phyloP scores from a whole-genome alignment of 2,113 vertebrate species.

The Gymnorhina tibicen region DNA sequence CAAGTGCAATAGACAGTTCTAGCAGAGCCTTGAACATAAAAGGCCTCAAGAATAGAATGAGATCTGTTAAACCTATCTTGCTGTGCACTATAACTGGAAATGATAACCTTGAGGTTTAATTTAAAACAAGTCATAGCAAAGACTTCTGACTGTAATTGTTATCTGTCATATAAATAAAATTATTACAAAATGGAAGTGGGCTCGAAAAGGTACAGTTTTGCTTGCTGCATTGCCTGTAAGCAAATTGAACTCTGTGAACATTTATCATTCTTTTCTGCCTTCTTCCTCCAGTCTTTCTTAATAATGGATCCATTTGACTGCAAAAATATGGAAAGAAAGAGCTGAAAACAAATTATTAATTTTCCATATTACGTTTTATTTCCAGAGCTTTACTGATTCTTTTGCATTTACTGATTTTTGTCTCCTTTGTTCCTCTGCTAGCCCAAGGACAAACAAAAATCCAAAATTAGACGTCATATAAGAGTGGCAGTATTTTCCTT shows the following conservation, averaged over 20 bases:
- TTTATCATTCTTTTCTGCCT: neutral
- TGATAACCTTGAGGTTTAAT: conserved; percentile 53
- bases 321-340: neutral
- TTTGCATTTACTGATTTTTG: neutral
- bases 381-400: neutral
- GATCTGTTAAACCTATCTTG: conserved; percentile 53
- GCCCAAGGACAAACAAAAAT: neutral
- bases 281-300: neutral
- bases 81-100: conserved; percentile 46
- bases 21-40: conserved; percentile 68
- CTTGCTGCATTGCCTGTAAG: neutral
- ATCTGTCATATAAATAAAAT: conserved; percentile 51
- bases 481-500: neutral
- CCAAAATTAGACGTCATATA: neutral
- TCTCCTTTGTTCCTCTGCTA: neutral
- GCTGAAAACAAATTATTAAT: neutral
- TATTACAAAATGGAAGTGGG: conserved; percentile 25
- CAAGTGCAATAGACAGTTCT: conserved; percentile 65
- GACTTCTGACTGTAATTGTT: conserved; percentile 33
- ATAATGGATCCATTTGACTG: neutral
- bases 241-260: neutral
- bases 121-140: conserved; percentile 59
- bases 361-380: neutral
- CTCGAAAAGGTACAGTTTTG: neutral
- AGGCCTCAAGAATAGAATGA: conserved; percentile 45